These are phyloP conservation scores for Syndactyla subalaris DNA, from an alignment of 2,797 vertebrate species.

Conservation along the genomic window DNA sequence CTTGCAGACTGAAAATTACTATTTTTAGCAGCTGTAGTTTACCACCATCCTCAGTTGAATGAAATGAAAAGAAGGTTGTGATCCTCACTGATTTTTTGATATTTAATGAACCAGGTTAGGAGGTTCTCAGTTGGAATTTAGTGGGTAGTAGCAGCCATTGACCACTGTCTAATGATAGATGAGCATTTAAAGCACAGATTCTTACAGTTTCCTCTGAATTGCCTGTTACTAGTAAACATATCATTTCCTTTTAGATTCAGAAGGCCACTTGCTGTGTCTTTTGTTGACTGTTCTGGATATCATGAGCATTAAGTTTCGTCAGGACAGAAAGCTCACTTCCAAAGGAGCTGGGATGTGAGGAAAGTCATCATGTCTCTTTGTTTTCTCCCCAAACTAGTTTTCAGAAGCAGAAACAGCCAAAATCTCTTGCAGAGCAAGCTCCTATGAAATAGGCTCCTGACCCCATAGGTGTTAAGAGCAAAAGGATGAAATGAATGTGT, in stretches of 20 bases:
- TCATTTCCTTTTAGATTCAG: background rate
- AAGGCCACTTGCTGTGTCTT: background rate
- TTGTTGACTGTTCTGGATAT: background rate
- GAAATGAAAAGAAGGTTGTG: background rate
- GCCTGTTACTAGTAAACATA: background rate
- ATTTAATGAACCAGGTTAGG: background rate
- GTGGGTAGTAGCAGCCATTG: background rate
- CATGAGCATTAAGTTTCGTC: background rate
- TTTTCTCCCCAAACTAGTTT: background rate
- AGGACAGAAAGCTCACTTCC: background rate
- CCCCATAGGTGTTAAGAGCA: background rate
- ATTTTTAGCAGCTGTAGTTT: background rate
- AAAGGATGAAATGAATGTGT: slow-evolving; percentile 17
- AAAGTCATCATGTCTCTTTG: background rate
- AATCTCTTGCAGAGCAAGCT: background rate
- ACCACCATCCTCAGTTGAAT: background rate
- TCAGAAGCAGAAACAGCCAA: slow-evolving; percentile 15
- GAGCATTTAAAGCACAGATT: background rate
- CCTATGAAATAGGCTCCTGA: background rate
- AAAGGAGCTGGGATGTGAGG: background rate
- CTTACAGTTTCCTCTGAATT: background rate
- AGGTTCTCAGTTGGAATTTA: background rate
- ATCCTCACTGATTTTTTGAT: background rate
- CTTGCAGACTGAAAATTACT: background rate
- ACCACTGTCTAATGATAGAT: background rate